Conservation (phyloP, 2,888 invertebrate genomes). For the Leptopilina myrica region DNA sequence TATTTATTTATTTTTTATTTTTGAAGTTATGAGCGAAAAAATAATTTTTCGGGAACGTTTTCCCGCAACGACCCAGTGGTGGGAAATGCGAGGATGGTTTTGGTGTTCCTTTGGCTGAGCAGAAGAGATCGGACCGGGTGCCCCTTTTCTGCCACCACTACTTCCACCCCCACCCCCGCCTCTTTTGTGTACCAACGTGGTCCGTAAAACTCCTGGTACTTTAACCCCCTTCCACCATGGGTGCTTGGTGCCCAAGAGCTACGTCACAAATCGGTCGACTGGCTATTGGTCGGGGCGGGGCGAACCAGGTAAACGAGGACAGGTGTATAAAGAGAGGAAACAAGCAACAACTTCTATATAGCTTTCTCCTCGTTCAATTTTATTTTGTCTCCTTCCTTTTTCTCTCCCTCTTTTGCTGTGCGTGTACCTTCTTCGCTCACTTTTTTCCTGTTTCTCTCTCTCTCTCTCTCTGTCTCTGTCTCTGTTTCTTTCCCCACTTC, state of each 20-base stretch:
- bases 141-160: conserved; percentile 49
- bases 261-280: conserved; percentile 64
- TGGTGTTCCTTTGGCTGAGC: conserved; percentile 50
- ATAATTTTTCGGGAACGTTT: conserved; percentile 45
- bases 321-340: conserved; percentile 64
- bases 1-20: not conserved
- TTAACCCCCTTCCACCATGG: conserved; percentile 56
- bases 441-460: conserved; percentile 33
- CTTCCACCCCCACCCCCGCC: conserved; percentile 67
- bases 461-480: conserved; percentile 14
- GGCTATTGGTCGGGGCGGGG: conserved; percentile 74
- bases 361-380: conserved; percentile 58
- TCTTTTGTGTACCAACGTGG: conserved; percentile 55
- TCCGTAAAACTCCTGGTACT: conserved; percentile 79
- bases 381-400: conserved; percentile 47
- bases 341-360: conserved; percentile 46
- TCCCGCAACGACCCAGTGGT: conserved; percentile 56
- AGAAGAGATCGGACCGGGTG: conserved; percentile 50
- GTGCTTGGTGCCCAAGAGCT: conserved; percentile 56
- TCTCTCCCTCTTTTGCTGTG: conserved; percentile 40
- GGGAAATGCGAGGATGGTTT: conserved; percentile 61
- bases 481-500: not conserved
- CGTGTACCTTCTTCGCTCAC: conserved; percentile 35
- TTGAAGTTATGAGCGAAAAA: conserved; percentile 38
- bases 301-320: conserved; percentile 69